Evolutionary conservation across 2,888 invertebrate genomes (phyloP), one percentile per base, ranked within the genome.

Genomic region (Pherbina coryleti): DNA sequence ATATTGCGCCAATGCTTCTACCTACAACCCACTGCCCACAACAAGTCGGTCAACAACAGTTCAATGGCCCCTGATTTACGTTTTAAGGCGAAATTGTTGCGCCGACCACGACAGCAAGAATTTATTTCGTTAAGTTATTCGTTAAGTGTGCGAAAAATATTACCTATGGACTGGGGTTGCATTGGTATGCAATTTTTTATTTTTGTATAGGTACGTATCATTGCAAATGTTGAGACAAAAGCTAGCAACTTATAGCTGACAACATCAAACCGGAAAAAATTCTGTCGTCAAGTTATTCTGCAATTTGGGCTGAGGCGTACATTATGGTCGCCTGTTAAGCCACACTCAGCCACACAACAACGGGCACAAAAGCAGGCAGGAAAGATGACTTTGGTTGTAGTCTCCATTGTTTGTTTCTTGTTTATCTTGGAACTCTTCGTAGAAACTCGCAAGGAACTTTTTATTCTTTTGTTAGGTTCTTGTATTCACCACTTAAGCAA

Each of bases 161-260:
- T 14, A 62, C 34, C 34, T 44, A 25, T 62, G 62, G 73, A 57
- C 60, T 22, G 11, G 62, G 62, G 49, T 51, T 64, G 51, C 74
- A 64, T 64, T 66, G 75, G 66, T 67, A 75, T 75, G 75, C 34
- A 70, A 31, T 70, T 60, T 57, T 62, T 62, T 22, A 34, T 25
- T 5, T 57, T n/a, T n/a, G n/a, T n/a, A n/a, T n/a, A n/a, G n/a
- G 11, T 57, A 22, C 17, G 51, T 49, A 64, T 51, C 51, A 64
- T 64, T 49, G 74, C 31, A 22, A 51, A 74, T 60, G 64, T 64
- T 28, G 25, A 74, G 31, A 44, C 37, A 22, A 25, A 14, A 37
- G 25, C 31, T 34, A 25, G 64, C 64, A 8, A 34, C 22, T 28
- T 22, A 14, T 17, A 17, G n/a, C 2, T 28, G 70, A 19, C 57